Evolutionary conservation across 2,888 invertebrate species (phyloP), one percentile per base, ranked within the genome.

Genomic region (Orthonevra nobilis): DNA sequence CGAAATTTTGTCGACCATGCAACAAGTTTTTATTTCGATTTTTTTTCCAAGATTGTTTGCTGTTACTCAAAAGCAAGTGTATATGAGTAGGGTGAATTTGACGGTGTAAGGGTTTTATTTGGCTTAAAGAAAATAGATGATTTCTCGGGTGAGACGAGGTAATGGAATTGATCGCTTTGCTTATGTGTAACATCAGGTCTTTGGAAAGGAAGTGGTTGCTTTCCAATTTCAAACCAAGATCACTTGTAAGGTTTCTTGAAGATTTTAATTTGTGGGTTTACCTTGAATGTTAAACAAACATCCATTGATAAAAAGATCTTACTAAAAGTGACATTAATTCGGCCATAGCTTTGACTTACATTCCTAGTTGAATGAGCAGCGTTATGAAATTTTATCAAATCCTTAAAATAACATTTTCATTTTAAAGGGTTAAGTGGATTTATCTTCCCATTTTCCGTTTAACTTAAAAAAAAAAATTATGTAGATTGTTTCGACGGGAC

Each of bases 131-230:
- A 61, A 79, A 73, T 73, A 79, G 68, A 79, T 79, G 60, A 63
- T 54, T 30, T 60, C 60, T 66, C 40, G 30, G 46, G 19, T 54
- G 60, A 32, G 10, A 17, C 36, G 28, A 20, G 15, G 58, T 6
- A 58, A 20, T 58, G 15, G 58, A 6, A 58, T 28, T 58, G 34
- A n/a, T 72, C 36, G 7, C 56, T 17, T 50, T 20, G 34, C 14
- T 44, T 26, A 23, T 23, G 14, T n/a, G n/a, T n/a, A 44, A 48
- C 26, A 52, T n/a, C n/a, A n/a, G n/a, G n/a, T n/a, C n/a, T n/a
- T n/a, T n/a, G 38, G 38, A 72, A 77, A 64, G 72, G 72, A 77
- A 60, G 77, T 72, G 77, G 64, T 70, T 48, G 38, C 7, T 70
- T 70, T 34, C 46, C 20, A 64, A 73, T 73, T 52, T 23, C 52